phyloP scores from a whole-genome alignment of 2,888 invertebrate genomes.

The Dione juno region DNA sequence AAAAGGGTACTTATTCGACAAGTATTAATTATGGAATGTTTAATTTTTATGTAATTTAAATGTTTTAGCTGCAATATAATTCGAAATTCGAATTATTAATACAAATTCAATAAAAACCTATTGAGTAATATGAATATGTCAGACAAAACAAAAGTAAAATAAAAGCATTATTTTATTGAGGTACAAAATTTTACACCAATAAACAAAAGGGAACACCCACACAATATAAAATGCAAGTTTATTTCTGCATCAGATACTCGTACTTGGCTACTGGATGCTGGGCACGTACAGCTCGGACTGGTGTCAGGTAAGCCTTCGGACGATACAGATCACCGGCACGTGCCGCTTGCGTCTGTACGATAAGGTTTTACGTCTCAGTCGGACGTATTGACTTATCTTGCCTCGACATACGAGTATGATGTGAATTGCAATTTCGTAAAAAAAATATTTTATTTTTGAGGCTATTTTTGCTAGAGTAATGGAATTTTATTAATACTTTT shows the following conservation, averaged over 20 bases:
- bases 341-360: slow-evolving; percentile 43
- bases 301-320: slow-evolving; percentile 61
- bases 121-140: no score
- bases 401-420: not conserved
- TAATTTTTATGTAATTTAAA: not conserved
- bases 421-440: slow-evolving; percentile 41
- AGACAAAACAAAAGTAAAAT: no score
- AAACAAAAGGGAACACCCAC: slow-evolving; percentile 32
- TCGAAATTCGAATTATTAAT: no score
- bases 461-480: no score
- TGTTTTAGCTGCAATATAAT: no score
- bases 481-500: no score
- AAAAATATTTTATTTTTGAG: slow-evolving; percentile 47
- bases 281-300: slow-evolving; percentile 50
- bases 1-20: not conserved
- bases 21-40: not conserved
- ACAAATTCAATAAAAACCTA: no score
- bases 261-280: slow-evolving; percentile 38
- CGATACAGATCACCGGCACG: slow-evolving; percentile 72
- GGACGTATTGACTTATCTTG: slow-evolving; percentile 34
- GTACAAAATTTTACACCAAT: slow-evolving; percentile 7
- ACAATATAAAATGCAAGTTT: slow-evolving; percentile 53
- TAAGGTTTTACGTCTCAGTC: slow-evolving; percentile 33
- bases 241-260: slow-evolving; percentile 50
- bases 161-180: not conserved